phyloP scores from a whole-genome alignment of 2,888 invertebrate genomes.

The Cephus nigrinus region DNA sequence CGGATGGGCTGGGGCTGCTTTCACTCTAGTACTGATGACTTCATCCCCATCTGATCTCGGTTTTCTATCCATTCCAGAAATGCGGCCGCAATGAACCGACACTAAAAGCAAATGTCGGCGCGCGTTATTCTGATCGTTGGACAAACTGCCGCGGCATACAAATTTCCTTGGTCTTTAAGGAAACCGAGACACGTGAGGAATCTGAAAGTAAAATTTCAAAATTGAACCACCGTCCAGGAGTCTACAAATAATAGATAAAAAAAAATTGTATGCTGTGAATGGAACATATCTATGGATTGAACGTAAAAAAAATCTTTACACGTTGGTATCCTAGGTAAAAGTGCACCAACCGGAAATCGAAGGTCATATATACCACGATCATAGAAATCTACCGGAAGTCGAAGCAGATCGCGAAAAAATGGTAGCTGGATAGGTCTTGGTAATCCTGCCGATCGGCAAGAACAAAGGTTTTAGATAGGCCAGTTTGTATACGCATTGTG shows the following conservation, averaged over 20 bases:
- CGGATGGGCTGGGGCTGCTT: constrained; percentile 42
- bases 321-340: too few relatives aligned
- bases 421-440: constrained; percentile 8
- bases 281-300: too few relatives aligned
- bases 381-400: too few relatives aligned
- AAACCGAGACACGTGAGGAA: not conserved
- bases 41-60: constrained; percentile 48
- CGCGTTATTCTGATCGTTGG: constrained; percentile 17
- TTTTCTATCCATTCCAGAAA: constrained; percentile 28
- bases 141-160: not conserved
- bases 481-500: constrained; percentile 42
- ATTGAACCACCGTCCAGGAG: not conserved
- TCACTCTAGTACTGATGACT: constrained; percentile 51
- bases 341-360: too few relatives aligned
- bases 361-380: too few relatives aligned
- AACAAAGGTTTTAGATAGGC: constrained; percentile 56
- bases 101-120: constrained; percentile 30
- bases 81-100: constrained; percentile 24
- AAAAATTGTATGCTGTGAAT: too few relatives aligned
- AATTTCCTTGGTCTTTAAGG: not conserved
- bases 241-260: too few relatives aligned
- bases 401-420: not conserved
- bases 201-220: not conserved
- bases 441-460: constrained; percentile 48
- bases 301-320: too few relatives aligned